Evolutionary conservation across 2,797 vertebrate genomes (phyloP), one percentile per base, ranked within the genome.

Genomic region (Buceros bicornis): DNA sequence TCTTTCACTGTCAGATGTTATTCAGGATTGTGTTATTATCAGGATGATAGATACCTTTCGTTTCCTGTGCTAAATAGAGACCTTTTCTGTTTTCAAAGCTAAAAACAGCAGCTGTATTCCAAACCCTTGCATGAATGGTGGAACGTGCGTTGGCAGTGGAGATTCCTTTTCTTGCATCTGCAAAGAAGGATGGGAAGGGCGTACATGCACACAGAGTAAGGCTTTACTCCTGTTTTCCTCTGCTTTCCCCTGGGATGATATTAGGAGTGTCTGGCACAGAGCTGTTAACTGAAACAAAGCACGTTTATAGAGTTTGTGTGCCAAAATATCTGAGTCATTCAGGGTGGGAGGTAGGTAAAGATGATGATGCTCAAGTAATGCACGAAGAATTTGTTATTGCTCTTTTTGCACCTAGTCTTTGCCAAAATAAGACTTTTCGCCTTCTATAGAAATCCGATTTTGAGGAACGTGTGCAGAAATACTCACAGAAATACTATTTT

Each of bases 151-250:
- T 37, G 99, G 99, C 91, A 99, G 97, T 3, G 98, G 98, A 8
- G 99, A 99, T 66, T 96, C 98, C 82, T 99, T 99, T 96, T 99
- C 98, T n/a, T 99, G 99, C 95, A 99, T 99, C 97, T 99, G 99
- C 97, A 99, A 99, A 47, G 99, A 99, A 6, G 99, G 99, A 86
- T 99, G 99, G 99, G 98, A 99, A 95, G 99, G 99, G 80, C 98
- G 98, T 53, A 99, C 98, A 66, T 99, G 99, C 95, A 98, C 98
- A 2, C 98, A 99, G 96, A 99, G 99, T 99, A 98, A 96, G 99
- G 79, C 48, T 79, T 50, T 67, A n/a, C 61, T 93, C 60, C 45
- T 65, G 88, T 73, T 47, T 67, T 78, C 70, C 72, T 42, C 69
- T 90, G 90, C 64, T 16, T 87, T 95, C 88, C 82, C 43, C 35